Base-by-base conservation (phyloP, 1,140 invertebrate species). In the Linepithema humile region DNA sequence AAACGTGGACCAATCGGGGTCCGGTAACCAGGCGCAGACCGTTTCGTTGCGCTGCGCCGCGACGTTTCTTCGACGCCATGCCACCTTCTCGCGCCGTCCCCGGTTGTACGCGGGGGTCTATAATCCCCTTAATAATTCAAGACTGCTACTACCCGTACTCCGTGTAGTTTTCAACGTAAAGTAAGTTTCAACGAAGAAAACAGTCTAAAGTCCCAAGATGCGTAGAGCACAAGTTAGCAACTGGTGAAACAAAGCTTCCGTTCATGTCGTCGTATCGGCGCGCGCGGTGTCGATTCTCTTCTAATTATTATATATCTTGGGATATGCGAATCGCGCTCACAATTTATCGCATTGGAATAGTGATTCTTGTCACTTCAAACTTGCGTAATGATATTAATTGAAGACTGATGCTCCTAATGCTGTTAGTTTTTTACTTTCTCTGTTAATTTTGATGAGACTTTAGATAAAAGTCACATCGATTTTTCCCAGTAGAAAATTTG, bases 1-100 rank as follows among this genome's bases (percentile, higher is more conserved):
- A 89, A 92, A 93, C 92, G 93, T 93, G 92, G 92, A 92, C 93
- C 92, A 93, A 93, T 92, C 67, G 89, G 73, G 80, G 74, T 29
- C 53, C 74, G 85, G 87, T 89, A 89, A 83, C 89, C 70, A 85
- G 70, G 89, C 87, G 91, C 89, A 91, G 87, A 90, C 90, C 59
- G 89, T 89, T 72, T 38, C 45, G 50, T 62, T 48, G 26, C 73
- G 40, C 32, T 77, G 38, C 65, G 65, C 73, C 65, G 65, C 73
- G 38, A 55, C 70, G 59, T 82, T 64, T 67, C 23, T 75, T 35
- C 29, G 69, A 53, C 80, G 82, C 89, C 82, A 86, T 90, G 10
- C 84, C 78, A 83, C 62, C 23, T 86, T 78, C 55, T 69, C 84
- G 26, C 59, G 55, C n/a, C 72, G 72, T 57, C 77, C 69, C 62